These are phyloP conservation scores for Drosophila cardini DNA, from an alignment of 1,140 invertebrate genomes.

Conservation along the genomic window DNA sequence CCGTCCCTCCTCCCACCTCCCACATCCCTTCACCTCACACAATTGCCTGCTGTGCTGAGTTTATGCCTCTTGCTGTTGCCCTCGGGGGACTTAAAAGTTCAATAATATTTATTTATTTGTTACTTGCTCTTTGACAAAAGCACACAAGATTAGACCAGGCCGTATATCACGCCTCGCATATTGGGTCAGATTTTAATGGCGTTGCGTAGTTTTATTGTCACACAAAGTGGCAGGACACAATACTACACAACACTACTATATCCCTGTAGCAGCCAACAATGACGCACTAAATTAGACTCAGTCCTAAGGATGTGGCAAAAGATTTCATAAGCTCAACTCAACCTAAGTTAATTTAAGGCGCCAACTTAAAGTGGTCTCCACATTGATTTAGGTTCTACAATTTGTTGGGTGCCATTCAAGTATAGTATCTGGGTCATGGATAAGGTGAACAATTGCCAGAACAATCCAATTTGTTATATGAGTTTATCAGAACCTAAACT, in stretches of 20 bases:
- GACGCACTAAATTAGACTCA: conserved; percentile 59
- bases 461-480: neutral
- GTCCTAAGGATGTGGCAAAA: conserved; percentile 34
- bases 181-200: conserved; percentile 63
- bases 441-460: conserved; percentile 1
- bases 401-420: conserved; percentile 26
- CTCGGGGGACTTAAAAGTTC: conserved; percentile 79
- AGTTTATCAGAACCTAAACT: neutral
- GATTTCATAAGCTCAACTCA: conserved; percentile 48
- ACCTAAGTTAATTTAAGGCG: conserved; percentile 70
- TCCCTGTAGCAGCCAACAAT: conserved; percentile 30
- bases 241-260: neutral
- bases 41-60: conserved; percentile 59
- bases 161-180: conserved; percentile 72
- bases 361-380: conserved; percentile 52
- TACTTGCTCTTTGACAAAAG: conserved; percentile 78
- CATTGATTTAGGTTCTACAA: conserved; percentile 61
- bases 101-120: conserved; percentile 84
- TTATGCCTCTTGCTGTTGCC: conserved; percentile 31
- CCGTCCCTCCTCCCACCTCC: neutral
- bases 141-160: conserved; percentile 69
- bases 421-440: conserved; percentile 1
- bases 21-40: conserved; percentile 14
- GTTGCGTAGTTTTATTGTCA: conserved; percentile 58
- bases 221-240: conserved; percentile 28